phyloP scores from a whole-genome alignment of 2,888 invertebrate species.

The Chrysolina haemoptera region DNA sequence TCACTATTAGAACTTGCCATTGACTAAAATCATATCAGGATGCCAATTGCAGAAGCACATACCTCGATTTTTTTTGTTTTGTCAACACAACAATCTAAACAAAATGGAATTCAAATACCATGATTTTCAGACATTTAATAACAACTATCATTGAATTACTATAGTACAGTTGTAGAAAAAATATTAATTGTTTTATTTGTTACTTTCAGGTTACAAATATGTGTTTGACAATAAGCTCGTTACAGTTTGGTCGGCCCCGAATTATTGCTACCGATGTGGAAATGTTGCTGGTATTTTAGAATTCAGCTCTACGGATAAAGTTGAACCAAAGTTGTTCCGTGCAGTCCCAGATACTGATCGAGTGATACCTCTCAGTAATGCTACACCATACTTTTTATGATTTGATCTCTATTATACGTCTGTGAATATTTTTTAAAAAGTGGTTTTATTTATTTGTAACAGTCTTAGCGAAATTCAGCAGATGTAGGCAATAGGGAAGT shows the following conservation, averaged over 20 bases:
- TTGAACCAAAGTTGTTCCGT: constrained; percentile 89
- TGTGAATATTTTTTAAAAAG: constrained; percentile 36
- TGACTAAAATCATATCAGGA: no score
- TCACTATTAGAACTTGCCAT: no score
- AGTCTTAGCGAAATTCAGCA: neutral
- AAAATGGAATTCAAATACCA: no score
- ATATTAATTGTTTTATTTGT: neutral
- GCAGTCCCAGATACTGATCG: constrained; percentile 97
- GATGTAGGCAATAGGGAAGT: no score
- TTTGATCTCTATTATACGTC: constrained; percentile 42
- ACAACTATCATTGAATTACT: no score
- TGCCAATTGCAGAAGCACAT: no score
- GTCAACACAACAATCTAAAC: no score
- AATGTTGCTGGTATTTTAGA: constrained; percentile 97
- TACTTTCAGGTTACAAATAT: constrained; percentile 89
- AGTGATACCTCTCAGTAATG: constrained; percentile 92
- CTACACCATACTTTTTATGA: constrained; percentile 97
- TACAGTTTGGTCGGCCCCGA: constrained; percentile 99
- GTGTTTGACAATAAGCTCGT: constrained; percentile 98
- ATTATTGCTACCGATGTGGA: constrained; percentile 99
- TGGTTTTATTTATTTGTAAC: constrained; percentile 24
- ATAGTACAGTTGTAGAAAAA: no score
- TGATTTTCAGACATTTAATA: no score
- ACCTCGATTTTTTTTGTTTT: no score
- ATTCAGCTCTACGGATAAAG: constrained; percentile 85